phyloP scores from a whole-genome alignment of 2,113 vertebrate species.

The Andinoacara biseriatus region DNA sequence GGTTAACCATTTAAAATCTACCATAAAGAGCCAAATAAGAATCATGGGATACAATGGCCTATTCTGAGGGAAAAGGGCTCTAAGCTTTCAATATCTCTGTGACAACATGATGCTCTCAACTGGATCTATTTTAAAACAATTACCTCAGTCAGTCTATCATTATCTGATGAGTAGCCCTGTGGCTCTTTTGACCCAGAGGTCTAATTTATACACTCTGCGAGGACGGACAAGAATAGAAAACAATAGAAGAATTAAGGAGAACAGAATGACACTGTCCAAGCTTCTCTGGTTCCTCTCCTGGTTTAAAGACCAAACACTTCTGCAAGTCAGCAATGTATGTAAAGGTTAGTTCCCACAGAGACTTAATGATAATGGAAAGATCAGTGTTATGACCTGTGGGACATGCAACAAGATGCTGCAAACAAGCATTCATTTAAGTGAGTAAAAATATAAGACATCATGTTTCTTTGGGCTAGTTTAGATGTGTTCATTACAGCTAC shows the following conservation, averaged over 20 bases:
- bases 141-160: constrained; percentile 37
- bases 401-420: background rate
- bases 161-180: constrained; percentile 8
- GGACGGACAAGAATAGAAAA: constrained; percentile 46
- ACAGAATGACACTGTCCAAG: constrained; percentile 6
- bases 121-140: constrained; percentile 50
- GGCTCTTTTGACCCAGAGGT: constrained; percentile 18
- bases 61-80: background rate
- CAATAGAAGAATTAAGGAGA: constrained; percentile 14
- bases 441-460: background rate
- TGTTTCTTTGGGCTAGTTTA: background rate
- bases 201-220: constrained; percentile 16
- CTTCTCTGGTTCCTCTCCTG: background rate
- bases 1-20: background rate
- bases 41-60: background rate
- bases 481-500: background rate
- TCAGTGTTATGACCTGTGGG: background rate
- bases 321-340: background rate
- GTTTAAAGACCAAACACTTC: background rate
- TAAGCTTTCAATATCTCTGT: background rate
- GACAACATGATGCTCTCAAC: background rate
- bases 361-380: background rate
- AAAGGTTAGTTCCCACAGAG: background rate
- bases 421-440: background rate
- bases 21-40: background rate